Percentiles rank a stretch among this genome's conserved stretches.
Conservation (phyloP, 2,113 vertebrate genomes). For the Tragelaphus imberbis region DNA sequence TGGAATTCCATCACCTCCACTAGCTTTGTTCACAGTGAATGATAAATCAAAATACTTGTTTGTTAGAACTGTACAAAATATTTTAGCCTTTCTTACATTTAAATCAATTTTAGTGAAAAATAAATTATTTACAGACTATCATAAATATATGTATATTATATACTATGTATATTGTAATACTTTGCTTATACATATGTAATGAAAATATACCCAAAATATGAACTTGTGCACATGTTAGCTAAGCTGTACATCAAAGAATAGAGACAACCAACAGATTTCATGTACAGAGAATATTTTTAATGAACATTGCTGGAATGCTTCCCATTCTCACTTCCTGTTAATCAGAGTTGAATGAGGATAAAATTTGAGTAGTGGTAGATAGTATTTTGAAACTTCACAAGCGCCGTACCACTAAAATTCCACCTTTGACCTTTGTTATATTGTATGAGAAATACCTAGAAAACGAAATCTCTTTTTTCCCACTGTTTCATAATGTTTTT, state of each 20-base stretch:
- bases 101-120: neutral
- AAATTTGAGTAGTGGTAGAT: neutral
- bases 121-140: neutral
- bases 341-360: neutral
- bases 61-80: neutral
- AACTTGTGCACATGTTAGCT: neutral
- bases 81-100: neutral
- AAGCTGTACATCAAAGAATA: neutral
- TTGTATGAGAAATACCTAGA: neutral
- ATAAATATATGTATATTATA: neutral
- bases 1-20: too few species aligned
- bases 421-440: neutral
- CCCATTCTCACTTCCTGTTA: neutral
- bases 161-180: neutral
- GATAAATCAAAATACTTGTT: neutral
- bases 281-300: neutral
- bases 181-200: neutral
- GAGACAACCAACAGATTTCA: neutral
- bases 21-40: neutral
- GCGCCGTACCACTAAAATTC: neutral
- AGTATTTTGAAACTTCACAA: neutral
- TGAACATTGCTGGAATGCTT: neutral
- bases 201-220: neutral
- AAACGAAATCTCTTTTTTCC: neutral
- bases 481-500: neutral